Base-by-base conservation (phyloP, 2,113 vertebrate genomes). In the Brachirus orientalis region DNA sequence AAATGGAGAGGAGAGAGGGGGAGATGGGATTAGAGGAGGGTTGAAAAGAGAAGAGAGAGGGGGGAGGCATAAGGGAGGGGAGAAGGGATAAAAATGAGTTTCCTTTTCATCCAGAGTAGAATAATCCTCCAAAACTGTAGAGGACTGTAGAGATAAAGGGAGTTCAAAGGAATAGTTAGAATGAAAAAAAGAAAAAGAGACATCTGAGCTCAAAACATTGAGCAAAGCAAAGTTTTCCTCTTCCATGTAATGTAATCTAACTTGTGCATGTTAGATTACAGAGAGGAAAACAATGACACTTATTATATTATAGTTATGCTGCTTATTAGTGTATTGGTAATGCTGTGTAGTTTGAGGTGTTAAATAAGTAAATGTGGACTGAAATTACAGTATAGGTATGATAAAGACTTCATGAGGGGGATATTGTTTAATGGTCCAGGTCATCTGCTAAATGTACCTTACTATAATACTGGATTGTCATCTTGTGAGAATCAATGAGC, bases 131-230 rank as follows among this genome's bases (percentile, higher is more conserved):
- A 77, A 77, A 88, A 88, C 28, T 28, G 28, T 28, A 28, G 28
- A 28, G 28, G 6, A 90, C 76, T 87, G 69, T 63, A 75, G 58
- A 53, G 79, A 89, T 87, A 84, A 83, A 75, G 20, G 41, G 41
- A 83, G 85, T 86, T 90, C 75, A 89, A 83, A 89, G 76, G 52
- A 75, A 50, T 63, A 63, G 69, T 75, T 73, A 69, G 56, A 79
- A 75, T 41, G 7, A 43, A 51, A 53, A 71, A 51, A 58, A 18
- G 51, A 33, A 54, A 43, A 51, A 50, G 33, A 48, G 18, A 37
- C 36, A 76, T 54, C 41, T 40, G 33, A 68, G 65, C 63, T 52
- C 48, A 50, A 50, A 73, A 56, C 10, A 55, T 36, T 28, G 41
- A 76, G 44, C 12, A 55, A 20, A 74, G 48, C 40, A 63, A 50